Evolutionary conservation across 1,140 invertebrate genomes (phyloP).

Genomic region (Drosophila watanabei): DNA sequence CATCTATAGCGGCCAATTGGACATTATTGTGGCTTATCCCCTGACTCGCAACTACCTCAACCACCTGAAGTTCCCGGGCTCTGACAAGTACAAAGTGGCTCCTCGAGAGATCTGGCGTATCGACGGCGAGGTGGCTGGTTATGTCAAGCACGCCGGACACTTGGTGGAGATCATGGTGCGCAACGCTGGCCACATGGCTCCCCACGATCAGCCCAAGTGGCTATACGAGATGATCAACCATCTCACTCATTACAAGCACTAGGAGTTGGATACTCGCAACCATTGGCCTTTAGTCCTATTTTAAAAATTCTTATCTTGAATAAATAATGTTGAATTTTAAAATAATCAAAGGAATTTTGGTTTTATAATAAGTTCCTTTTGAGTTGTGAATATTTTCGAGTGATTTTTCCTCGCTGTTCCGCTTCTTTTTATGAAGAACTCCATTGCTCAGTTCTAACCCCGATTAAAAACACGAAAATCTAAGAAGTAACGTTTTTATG

Average conservation of each 20-base stretch:
- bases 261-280: slow-evolving; percentile 12
- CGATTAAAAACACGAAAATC: neutral
- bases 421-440: neutral
- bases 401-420: too few species aligned
- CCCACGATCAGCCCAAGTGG: slow-evolving; percentile 92
- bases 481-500: neutral
- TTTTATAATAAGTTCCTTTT: neutral
- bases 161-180: slow-evolving; percentile 93
- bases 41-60: slow-evolving; percentile 91
- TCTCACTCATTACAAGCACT: slow-evolving; percentile 89
- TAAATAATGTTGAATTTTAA: slow-evolving; percentile 16
- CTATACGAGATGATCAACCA: slow-evolving; percentile 91
- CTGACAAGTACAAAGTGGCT: slow-evolving; percentile 89
- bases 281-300: neutral
- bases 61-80: slow-evolving; percentile 89
- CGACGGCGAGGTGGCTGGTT: slow-evolving; percentile 91
- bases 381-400: too few species aligned
- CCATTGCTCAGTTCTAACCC: too few species aligned
- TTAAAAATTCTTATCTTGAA: neutral
- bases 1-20: slow-evolving; percentile 94
- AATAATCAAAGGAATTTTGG: neutral
- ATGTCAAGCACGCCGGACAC: slow-evolving; percentile 90
- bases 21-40: slow-evolving; percentile 94
- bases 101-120: slow-evolving; percentile 90
- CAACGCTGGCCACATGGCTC: slow-evolving; percentile 94